Base-by-base conservation (phyloP, 2,797 vertebrate genomes). In the Spinus olivaceus region DNA sequence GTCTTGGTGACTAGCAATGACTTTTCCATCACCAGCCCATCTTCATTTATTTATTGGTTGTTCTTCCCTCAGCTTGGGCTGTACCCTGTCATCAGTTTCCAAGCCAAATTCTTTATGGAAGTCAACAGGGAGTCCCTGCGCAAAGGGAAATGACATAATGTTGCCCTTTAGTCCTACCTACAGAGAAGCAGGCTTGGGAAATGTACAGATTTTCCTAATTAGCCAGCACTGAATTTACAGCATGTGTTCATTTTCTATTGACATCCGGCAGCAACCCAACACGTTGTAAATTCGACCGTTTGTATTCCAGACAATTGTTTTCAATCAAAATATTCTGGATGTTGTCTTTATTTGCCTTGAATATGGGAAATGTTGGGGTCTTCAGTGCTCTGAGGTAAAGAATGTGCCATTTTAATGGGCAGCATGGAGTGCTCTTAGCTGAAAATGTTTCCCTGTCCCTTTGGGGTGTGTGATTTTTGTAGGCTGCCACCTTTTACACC, bases 131-230 rank as follows among this genome's bases (percentile, higher is more conserved):
- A 96, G 92, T 94, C 95, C 87, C 87, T 92, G 85, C 85, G 90
- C 92, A 97, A 95, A 96, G 92, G 94, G 94, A 96, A 96, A 90
- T 96, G 96, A 96, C 96, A 95, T 95, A 14, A 95, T 95, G 70
- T 22, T 94, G 87, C 87, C 91, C 89, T 93, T 96, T 79, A 76
- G 92, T 96, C 76, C 70, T 96, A 77, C 87, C 94, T 94, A 73
- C 87, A 91, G 95, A 93, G 95, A 84, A 91, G 92, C 96, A 96
- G 95, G 28, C 84, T 86, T 53, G 65, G 76, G 85, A 56, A 88
- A 70, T 25, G 24, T 10, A 17, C 82, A 94, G 79, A 78, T 95
- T 97, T 94, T 96, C 91, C 77, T 94, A 50, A 96, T 96, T 94
- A 97, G 22, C 51, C 46, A 70, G 82, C 63, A 6, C 84, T 86